Percentiles rank a stretch among this genome's conserved stretches.
Evolutionary conservation across 2,113 vertebrate genomes (phyloP).

Genomic region (Callaeas wilsoni): DNA sequence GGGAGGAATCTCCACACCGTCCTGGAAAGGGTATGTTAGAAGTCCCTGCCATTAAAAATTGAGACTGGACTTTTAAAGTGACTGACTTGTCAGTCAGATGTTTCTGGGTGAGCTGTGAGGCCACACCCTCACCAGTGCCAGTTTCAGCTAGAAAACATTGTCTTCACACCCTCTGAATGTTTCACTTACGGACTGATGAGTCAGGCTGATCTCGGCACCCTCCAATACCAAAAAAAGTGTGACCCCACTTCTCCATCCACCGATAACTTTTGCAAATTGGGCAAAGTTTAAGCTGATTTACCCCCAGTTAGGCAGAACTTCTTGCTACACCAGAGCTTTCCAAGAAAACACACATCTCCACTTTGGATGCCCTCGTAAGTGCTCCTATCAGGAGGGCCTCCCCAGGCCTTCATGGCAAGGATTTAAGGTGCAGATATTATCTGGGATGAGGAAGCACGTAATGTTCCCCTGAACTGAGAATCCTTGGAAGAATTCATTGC

Average conservation of each 20-base stretch:
- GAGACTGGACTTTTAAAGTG: background rate
- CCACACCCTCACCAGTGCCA: background rate
- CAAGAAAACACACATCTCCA: background rate
- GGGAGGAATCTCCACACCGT: background rate
- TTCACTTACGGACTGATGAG: background rate
- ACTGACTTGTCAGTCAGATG: background rate
- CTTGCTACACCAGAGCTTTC: background rate
- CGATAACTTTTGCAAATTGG: accelerated
- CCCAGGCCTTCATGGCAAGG: background rate
- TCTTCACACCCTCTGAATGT: background rate
- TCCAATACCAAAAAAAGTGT: background rate
- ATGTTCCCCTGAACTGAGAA: background rate
- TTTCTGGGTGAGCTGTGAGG: background rate
- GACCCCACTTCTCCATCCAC: background rate
- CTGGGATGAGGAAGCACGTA: background rate
- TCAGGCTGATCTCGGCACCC: background rate
- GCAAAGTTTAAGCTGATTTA: background rate
- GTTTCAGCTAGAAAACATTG: background rate
- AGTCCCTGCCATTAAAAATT: background rate
- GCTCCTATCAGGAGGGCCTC: background rate
- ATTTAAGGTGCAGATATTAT: background rate
- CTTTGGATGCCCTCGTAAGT: background rate
- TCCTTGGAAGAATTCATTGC: background rate
- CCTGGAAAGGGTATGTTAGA: background rate
- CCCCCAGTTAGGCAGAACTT: background rate